Evolutionary conservation across 2,888 invertebrate genomes (phyloP), one percentile per base, ranked within the genome.

Genomic region (Hirudinaria manillensis): DNA sequence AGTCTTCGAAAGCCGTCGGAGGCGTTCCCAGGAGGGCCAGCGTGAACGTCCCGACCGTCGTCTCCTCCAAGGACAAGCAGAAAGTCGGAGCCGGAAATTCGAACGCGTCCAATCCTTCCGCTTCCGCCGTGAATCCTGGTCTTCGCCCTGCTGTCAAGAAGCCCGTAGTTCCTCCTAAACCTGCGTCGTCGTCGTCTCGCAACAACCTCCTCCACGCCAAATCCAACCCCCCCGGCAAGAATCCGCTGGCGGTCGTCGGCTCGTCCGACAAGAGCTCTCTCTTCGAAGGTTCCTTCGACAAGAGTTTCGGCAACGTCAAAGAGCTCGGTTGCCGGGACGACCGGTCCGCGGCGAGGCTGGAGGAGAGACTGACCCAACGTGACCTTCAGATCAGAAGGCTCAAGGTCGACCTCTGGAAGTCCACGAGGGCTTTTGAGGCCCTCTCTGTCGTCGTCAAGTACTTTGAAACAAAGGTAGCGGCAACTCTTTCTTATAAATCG

Each of bases 361-460:
- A 34, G 36, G 32, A 32, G 36, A 13, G 32, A 34, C 13, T 68
- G 68, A 36, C 27, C 27, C 32, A 36, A 34, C 36, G 68, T 36
- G 68, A 68, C 68, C 29, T 68, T 32, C 32, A 68, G 10, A 32
- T 68, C 10, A 68, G n/a, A n/a, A 68, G 27, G 68, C 3, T 36
- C 3, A 68, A 36, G 36, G 32, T 36, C 32, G 21, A 68, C 34
- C 36, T 68, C n/a, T 29, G n/a, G 32, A 68, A 36, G 36, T 68
- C 68, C 13, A 4, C n/a, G 68, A n/a, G 3, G 1, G 68, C 68
- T 32, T 32, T 68, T 32, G 68, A 68, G 36, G 68, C 68, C 13
- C 32, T 68, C 29, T 29, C 68, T 32, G 29, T 68, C 36, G 68
- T 68, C 10, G 68, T 68, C 34, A 68, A 68, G 32, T 34, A 68